phyloP scores from a whole-genome alignment of 2,797 vertebrate species.

The Brachyalestes nurse region DNA sequence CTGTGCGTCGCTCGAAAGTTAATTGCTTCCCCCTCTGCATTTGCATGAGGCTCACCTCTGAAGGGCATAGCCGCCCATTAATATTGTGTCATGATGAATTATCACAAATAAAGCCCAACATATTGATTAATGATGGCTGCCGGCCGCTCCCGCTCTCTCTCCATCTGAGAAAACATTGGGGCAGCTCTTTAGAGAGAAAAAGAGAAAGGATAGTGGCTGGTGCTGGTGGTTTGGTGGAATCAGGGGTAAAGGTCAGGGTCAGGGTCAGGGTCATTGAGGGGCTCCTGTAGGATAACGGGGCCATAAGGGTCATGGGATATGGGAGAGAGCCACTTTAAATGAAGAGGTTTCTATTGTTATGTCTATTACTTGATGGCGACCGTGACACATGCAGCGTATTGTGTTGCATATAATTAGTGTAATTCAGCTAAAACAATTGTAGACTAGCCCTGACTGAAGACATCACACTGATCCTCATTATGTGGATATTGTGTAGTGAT shows the following conservation, averaged over 20 bases:
- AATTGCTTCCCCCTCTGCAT: slow-evolving; percentile 91
- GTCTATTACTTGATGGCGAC: not conserved
- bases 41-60: slow-evolving; percentile 93
- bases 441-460: not conserved
- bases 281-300: slow-evolving; percentile 37
- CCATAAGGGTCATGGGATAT: slow-evolving; percentile 39
- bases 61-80: slow-evolving; percentile 93
- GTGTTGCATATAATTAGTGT: not conserved
- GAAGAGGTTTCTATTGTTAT: not conserved
- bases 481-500: not conserved
- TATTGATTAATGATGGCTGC: slow-evolving; percentile 92
- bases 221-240: slow-evolving; percentile 25
- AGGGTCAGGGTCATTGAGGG: slow-evolving; percentile 19
- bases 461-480: not conserved
- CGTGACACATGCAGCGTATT: not conserved
- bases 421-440: not conserved
- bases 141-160: slow-evolving; percentile 80
- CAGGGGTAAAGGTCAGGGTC: slow-evolving; percentile 35
- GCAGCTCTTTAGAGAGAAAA: slow-evolving; percentile 77
- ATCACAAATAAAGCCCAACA: slow-evolving; percentile 92
- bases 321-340: slow-evolving; percentile 31
- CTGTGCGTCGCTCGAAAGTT: slow-evolving; percentile 89
- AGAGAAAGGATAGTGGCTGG: slow-evolving; percentile 23
- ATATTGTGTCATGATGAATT: slow-evolving; percentile 96
- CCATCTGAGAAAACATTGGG: slow-evolving; percentile 63